Conservation (phyloP, 2,797 vertebrate genomes). For the Argya squamiceps region DNA sequence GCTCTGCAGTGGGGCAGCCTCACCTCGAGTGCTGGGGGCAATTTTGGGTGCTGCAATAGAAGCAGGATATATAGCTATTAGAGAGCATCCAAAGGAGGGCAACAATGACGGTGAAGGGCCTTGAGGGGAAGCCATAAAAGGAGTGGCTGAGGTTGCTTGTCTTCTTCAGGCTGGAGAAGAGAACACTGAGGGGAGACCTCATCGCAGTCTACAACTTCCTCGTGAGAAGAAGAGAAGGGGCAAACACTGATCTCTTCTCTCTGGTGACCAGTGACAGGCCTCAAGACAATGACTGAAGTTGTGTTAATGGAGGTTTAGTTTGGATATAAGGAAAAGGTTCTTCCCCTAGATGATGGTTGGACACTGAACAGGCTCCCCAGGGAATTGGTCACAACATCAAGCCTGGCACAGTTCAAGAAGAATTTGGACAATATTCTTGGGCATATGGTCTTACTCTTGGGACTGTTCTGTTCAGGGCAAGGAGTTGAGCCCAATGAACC, state of each 20-base stretch:
- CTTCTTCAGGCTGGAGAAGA: neutral
- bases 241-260: neutral
- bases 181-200: neutral
- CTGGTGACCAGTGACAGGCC: neutral
- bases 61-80: neutral
- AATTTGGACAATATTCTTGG: neutral
- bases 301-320: neutral
- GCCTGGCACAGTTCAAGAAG: neutral
- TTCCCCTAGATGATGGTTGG: neutral
- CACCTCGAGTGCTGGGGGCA: accelerated
- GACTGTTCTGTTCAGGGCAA: neutral
- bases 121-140: neutral
- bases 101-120: accelerated
- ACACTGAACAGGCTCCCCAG: neutral
- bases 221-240: neutral
- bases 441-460: neutral
- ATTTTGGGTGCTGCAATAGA: neutral
- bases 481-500: neutral
- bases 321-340: neutral
- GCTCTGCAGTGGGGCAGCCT: accelerated
- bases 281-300: neutral
- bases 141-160: neutral
- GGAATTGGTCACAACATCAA: neutral
- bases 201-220: neutral
- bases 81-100: neutral